phyloP scores from a whole-genome alignment of 2,888 invertebrate species.

The Ochropleura leucogaster region DNA sequence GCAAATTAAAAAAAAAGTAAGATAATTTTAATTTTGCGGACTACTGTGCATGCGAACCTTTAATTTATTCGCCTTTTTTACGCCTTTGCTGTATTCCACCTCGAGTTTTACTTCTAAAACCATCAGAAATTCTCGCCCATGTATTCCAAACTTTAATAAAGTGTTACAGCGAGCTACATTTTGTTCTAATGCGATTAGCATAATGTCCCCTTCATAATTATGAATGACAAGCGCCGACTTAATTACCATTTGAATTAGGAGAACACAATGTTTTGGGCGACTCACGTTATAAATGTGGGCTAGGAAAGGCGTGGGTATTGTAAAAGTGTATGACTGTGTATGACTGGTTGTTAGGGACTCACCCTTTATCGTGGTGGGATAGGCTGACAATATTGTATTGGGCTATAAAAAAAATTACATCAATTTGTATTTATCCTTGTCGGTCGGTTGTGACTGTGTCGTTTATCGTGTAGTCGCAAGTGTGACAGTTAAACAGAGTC shows the following conservation, averaged over 20 bases:
- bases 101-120: conserved; percentile 4
- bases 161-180: conserved; percentile 58
- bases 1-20: too few species aligned
- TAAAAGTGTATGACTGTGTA: conserved; percentile 42
- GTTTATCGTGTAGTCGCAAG: too few species aligned
- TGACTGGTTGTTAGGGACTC: conserved; percentile 17
- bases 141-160: conserved; percentile 46
- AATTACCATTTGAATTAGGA: conserved; percentile 47
- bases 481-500: too few species aligned
- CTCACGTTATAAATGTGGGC: conserved; percentile 29
- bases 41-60: too few species aligned
- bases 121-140: conserved; percentile 15
- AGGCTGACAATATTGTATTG: background rate
- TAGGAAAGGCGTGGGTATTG: conserved; percentile 39
- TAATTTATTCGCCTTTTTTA: too few species aligned
- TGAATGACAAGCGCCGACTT: conserved; percentile 49
- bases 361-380: background rate
- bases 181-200: conserved; percentile 64
- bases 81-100: too few species aligned
- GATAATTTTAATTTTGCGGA: too few species aligned
- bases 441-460: too few species aligned
- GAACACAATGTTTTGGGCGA: conserved; percentile 35
- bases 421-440: too few species aligned
- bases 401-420: background rate
- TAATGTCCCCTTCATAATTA: conserved; percentile 56